A percentile compares a stretch with the other conserved stretches of the same genome.
Conservation (phyloP, 2,113 vertebrate species). For the Nesospiza acunhae region DNA sequence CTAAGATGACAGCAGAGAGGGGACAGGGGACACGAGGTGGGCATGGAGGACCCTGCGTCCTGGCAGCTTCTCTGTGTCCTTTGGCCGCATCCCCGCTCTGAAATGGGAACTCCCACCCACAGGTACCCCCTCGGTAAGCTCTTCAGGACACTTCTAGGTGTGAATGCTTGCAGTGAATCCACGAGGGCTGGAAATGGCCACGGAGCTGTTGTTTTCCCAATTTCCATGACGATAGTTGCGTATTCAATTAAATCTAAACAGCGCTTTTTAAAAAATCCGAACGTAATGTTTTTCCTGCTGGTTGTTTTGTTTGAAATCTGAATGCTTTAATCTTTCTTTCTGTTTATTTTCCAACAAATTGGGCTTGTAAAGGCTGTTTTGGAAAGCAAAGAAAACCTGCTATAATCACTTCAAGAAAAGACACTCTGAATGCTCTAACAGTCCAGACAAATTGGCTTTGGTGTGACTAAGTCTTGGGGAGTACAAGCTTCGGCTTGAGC, state of each 20-base stretch:
- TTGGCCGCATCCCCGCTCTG: rapidly evolving
- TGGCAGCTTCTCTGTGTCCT: not conserved
- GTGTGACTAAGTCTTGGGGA: not conserved
- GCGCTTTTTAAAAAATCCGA: not conserved
- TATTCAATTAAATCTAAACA: not conserved
- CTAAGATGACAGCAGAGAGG: not conserved
- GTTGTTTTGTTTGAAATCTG: not conserved
- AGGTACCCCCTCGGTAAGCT: not conserved
- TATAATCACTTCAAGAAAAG: not conserved
- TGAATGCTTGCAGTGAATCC: not conserved
- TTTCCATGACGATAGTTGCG: not conserved
- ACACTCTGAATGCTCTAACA: not conserved
- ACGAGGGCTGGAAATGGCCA: not conserved
- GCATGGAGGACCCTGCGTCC: rapidly evolving
- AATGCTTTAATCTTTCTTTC: not conserved
- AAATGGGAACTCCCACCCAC: rapidly evolving
- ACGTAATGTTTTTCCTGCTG: not conserved
- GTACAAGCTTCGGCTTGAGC: not conserved
- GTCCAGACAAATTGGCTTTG: not conserved
- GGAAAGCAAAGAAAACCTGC: not conserved
- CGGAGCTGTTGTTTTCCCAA: not conserved
- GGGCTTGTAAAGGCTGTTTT: not conserved
- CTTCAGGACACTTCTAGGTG: not conserved
- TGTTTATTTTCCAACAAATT: not conserved
- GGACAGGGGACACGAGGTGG: rapidly evolving